A percentile compares a stretch with the other conserved stretches of the same genome.
Conservation (phyloP, 37 sponge, comb jelly and placozoan species). For the Halisarca cf. caerulea region DNA sequence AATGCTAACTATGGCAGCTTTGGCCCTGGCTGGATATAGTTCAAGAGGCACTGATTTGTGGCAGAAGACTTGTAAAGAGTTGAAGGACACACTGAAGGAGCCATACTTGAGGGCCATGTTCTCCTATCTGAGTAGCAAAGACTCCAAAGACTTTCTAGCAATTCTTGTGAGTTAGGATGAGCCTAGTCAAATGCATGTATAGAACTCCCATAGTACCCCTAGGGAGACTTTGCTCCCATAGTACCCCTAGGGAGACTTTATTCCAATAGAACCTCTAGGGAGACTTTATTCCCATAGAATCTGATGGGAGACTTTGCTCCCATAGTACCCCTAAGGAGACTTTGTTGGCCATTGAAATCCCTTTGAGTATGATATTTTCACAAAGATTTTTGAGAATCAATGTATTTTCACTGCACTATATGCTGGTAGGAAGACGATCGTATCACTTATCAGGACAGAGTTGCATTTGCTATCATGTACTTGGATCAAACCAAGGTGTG, state of each 20-base stretch:
- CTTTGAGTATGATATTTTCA: too few species aligned
- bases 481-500: conserved; percentile 56
- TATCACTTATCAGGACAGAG: conserved; percentile 62
- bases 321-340: too few species aligned
- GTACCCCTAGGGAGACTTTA: too few species aligned
- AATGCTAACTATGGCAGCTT: conserved; percentile 58
- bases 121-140: conserved; percentile 57
- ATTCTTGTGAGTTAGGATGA: conserved; percentile 48
- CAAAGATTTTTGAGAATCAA: too few species aligned
- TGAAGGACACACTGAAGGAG: conserved; percentile 56
- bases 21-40: conserved; percentile 77
- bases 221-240: too few species aligned
- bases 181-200: too few species aligned
- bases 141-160: conserved; percentile 30
- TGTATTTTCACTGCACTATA: too few species aligned
- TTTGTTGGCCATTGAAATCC: too few species aligned
- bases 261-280: too few species aligned
- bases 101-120: conserved; percentile 79
- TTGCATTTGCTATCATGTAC: conserved; percentile 78
- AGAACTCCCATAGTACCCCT: too few species aligned
- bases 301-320: too few species aligned
- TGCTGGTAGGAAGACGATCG: conserved; percentile 8
- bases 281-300: too few species aligned
- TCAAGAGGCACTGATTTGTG: conserved; percentile 49
- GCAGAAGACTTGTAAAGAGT: conserved; percentile 52